Percentiles rank a stretch among this genome's conserved stretches.
phyloP scores from a whole-genome alignment of 2,113 vertebrate genomes.

The Macroglossus sobrinus region DNA sequence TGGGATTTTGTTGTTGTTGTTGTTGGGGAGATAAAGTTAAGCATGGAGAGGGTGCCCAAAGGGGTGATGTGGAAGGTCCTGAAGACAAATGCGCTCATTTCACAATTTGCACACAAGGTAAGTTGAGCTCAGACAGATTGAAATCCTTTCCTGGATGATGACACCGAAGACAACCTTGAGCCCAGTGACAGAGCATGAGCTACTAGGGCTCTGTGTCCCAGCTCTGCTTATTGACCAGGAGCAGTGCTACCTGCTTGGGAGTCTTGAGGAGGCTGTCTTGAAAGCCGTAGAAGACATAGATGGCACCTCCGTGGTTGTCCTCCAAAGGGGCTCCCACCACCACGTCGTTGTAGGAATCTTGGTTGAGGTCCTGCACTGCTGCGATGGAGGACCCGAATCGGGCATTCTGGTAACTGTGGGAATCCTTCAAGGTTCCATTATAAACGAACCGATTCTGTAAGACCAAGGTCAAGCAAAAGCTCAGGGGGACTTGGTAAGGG shows the following conservation, averaged over 20 bases:
- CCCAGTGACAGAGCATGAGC: rapidly evolving
- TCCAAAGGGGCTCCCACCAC: conserved; percentile 94
- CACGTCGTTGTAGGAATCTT: conserved; percentile 93
- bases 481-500: neutral
- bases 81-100: neutral
- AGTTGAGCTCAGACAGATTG: neutral
- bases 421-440: conserved; percentile 87
- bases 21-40: neutral
- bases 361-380: conserved; percentile 92
- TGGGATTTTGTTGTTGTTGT: neutral
- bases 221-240: rapidly evolving
- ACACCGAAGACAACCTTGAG: neutral
- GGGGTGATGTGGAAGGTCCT: neutral
- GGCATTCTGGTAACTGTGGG: conserved; percentile 91
- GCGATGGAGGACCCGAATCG: conserved; percentile 94
- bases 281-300: conserved; percentile 93
- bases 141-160: neutral
- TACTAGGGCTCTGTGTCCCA: rapidly evolving
- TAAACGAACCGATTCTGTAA: conserved; percentile 85
- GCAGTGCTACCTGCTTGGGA: conserved; percentile 90
- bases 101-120: neutral
- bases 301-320: conserved; percentile 90
- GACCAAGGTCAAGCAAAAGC: neutral
- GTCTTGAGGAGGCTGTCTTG: conserved; percentile 85
- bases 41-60: neutral